Percentiles rank a stretch among this genome's conserved stretches.
These are phyloP conservation scores for Ranitomeya imitator DNA, from an alignment of 2,113 vertebrate genomes.

Conservation along the genomic window DNA sequence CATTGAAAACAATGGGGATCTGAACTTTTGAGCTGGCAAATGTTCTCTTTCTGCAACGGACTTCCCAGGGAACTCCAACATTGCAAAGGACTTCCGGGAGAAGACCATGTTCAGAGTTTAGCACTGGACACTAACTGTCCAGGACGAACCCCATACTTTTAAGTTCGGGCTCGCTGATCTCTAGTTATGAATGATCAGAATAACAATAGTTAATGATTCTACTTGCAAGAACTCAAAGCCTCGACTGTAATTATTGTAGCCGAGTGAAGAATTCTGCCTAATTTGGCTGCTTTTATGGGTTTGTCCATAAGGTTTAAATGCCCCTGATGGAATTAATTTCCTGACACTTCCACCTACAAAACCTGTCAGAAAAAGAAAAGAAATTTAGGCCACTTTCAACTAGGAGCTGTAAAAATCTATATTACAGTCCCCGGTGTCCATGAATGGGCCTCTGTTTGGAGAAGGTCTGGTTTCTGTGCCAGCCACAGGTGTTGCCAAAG, in stretches of 20 bases:
- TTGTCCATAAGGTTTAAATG: not conserved
- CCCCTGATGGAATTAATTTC: conserved; percentile 3
- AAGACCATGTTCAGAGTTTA: no score
- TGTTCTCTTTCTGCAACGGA: no score
- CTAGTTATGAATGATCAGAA: no score
- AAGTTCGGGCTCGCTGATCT: no score
- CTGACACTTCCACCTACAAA: conserved; percentile 12
- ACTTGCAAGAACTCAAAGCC: not conserved
- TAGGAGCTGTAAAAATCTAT: conserved; percentile 2
- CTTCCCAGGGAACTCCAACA: no score
- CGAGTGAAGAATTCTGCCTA: not conserved
- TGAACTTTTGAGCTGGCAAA: no score
- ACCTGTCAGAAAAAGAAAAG: not conserved
- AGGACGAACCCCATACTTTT: no score
- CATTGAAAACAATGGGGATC: no score
- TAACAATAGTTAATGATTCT: no score
- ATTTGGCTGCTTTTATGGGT: not conserved
- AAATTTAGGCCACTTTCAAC: not conserved
- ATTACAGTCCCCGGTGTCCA: not conserved
- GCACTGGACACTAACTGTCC: no score
- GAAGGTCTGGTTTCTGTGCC: conserved; percentile 23
- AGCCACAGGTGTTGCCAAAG: conserved; percentile 24
- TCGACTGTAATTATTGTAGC: not conserved
- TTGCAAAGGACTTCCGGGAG: no score
- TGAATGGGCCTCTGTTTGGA: conserved; percentile 29